A percentile compares a stretch with the other conserved stretches of the same genome.
These are phyloP conservation scores for Myiozetetes cayanensis DNA, from an alignment of 2,113 vertebrate genomes.

Conservation along the genomic window DNA sequence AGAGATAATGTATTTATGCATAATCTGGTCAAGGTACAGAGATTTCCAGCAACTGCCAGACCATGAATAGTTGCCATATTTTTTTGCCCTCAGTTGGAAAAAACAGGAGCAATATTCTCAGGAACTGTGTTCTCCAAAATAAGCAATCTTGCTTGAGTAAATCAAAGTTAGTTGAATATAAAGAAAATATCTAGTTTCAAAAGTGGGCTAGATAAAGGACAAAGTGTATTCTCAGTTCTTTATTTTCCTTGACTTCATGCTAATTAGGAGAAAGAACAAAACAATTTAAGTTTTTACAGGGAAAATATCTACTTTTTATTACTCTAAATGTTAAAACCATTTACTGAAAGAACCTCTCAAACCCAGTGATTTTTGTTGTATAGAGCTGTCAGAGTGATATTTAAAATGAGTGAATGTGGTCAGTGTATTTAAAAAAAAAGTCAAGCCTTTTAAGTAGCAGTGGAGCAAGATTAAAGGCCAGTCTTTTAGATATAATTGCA, in stretches of 20 bases:
- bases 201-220: not conserved
- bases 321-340: constrained; percentile 47
- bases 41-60: not conserved
- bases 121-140: not conserved
- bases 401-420: constrained; percentile 60
- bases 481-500: constrained; percentile 52
- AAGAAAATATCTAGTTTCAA: not conserved
- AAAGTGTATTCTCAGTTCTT: not conserved
- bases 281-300: not conserved
- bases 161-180: not conserved
- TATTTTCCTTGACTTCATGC: not conserved
- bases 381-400: constrained; percentile 49
- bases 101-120: not conserved
- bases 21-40: not conserved
- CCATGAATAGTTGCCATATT: not conserved
- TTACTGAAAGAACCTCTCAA: constrained; percentile 35
- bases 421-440: constrained; percentile 53
- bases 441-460: constrained; percentile 47
- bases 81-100: not conserved
- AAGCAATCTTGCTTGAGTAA: not conserved
- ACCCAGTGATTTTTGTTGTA: constrained; percentile 36
- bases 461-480: constrained; percentile 50
- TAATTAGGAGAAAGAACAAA: not conserved
- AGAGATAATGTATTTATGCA: not conserved
- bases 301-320: not conserved